Percentiles rank a stretch among this genome's conserved stretches.
Conservation (phyloP, 2,113 vertebrate genomes). For the Neolamprologus tretocephalus region DNA sequence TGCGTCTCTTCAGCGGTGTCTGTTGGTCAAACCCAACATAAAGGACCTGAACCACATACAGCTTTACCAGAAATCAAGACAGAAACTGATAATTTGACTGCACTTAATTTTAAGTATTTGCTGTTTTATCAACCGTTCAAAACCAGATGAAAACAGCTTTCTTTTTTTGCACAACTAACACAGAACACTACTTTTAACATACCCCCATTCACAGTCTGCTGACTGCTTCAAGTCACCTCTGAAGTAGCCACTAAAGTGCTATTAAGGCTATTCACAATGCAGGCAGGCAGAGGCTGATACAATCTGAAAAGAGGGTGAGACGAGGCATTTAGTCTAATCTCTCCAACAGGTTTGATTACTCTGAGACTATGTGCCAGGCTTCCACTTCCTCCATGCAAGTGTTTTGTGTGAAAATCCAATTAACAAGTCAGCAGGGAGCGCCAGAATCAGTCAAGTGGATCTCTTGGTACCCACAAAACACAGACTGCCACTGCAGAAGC, state of each 20-base stretch:
- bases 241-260: background rate
- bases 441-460: conserved; percentile 76
- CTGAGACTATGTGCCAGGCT: conserved; percentile 50
- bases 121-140: background rate
- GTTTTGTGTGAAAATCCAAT: conserved; percentile 91
- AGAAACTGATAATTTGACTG: background rate
- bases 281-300: background rate
- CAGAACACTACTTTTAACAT: background rate
- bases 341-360: conserved; percentile 79
- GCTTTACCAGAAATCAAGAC: background rate
- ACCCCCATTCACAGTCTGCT: background rate
- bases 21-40: conserved; percentile 9
- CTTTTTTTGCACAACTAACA: background rate
- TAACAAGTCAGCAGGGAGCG: conserved; percentile 77
- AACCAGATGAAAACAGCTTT: background rate
- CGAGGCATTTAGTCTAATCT: conserved; percentile 60
- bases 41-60: background rate
- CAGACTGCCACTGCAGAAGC: conserved; percentile 62
- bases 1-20: background rate
- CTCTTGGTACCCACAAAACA: conserved; percentile 61
- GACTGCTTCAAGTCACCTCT: background rate
- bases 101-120: background rate
- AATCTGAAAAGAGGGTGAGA: conserved; percentile 22
- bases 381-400: conserved; percentile 69
- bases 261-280: conserved; percentile 3